Percentiles rank a stretch among this genome's conserved stretches.
Evolutionary conservation across 1,140 invertebrate genomes (phyloP).

Genomic region (Ceratina japonica): DNA sequence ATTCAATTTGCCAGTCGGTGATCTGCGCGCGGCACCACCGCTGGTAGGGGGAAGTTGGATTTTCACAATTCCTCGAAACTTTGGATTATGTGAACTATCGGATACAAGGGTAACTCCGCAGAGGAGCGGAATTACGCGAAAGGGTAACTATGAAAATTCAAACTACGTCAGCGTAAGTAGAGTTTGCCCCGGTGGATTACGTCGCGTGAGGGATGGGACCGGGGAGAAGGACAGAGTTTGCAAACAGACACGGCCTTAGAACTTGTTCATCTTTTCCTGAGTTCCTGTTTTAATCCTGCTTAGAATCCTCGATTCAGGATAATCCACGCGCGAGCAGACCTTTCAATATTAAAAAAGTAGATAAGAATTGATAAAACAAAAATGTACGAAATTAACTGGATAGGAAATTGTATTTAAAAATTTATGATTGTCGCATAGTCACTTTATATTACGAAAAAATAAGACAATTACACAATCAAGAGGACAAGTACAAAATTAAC

Average conservation of each 20-base stretch:
- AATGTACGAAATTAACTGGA: neutral
- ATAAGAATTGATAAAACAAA: neutral
- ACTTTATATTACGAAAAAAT: too few relatives aligned
- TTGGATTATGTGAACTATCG: constrained; percentile 26
- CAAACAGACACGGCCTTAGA: constrained; percentile 28
- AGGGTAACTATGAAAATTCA: constrained; percentile 42
- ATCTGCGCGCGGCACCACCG: neutral
- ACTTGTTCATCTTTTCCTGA: constrained; percentile 14
- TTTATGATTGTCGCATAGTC: too few relatives aligned
- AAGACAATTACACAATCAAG: too few relatives aligned
- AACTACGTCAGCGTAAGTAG: constrained; percentile 38
- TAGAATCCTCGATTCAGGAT: neutral
- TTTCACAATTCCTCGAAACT: constrained; percentile 25
- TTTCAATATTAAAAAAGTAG: neutral
- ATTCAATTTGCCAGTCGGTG: constrained; percentile 11
- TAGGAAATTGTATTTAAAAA: too few relatives aligned
- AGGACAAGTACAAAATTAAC: too few relatives aligned
- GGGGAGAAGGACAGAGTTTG: constrained; percentile 8
- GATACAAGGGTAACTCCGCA: neutral
- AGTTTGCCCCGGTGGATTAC: constrained; percentile 27
- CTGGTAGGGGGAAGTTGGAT: neutral
- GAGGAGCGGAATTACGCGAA: constrained; percentile 21
- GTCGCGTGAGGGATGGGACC: neutral
- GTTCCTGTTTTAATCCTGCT: too few relatives aligned
- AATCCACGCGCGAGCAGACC: neutral